Evolutionary conservation across 2,797 vertebrate species (phyloP), one percentile per base, ranked within the genome.

Genomic region (Dicrostonyx torquatus): DNA sequence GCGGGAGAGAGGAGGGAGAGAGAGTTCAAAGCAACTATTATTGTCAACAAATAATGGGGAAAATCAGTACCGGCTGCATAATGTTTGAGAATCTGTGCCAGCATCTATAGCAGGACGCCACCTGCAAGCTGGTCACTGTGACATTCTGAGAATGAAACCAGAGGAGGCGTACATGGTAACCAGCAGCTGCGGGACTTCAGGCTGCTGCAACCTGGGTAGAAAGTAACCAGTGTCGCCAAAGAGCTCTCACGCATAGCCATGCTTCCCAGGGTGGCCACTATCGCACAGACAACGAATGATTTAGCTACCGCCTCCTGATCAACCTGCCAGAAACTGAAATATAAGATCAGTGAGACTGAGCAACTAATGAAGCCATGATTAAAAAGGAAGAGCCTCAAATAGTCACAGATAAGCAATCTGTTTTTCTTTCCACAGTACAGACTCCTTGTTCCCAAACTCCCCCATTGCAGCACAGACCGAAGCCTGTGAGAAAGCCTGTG

Each of bases 111-210:
- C 93, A 84, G 83, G 53, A 82, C 62, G 92, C 96, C 96, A 97
- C 94, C 96, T 97, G 96, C 94, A 91, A 97, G 94, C 97, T 93
- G 97, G 97, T 97, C 97, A 96, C 96, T 34, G 94, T 97, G 97
- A 97, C 97, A 97, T 97, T 97, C 95, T 93, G 94, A 95, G 96
- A 97, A 97, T 17, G 77, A 95, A 96, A 84, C 89, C 64, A 45
- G 92, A 79, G 90, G 78, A 97, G 80, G 94, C 6, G 40, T 68
- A 62, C 94, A 17, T 85, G 94, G 92, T 85, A 96, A 97, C 93
- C 66, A 90, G 96, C 88, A 94, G 88, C 86, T 84, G 88, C 2
- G 13, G 86, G 37, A 62, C 48, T 40, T 66, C 3, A 31, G 92
- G 86, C 78, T 90, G 83, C 2, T 4, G 72, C 76, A 90, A 91